Conservation (phyloP, 2,113 vertebrate species). For the Heterochromis multidens region DNA sequence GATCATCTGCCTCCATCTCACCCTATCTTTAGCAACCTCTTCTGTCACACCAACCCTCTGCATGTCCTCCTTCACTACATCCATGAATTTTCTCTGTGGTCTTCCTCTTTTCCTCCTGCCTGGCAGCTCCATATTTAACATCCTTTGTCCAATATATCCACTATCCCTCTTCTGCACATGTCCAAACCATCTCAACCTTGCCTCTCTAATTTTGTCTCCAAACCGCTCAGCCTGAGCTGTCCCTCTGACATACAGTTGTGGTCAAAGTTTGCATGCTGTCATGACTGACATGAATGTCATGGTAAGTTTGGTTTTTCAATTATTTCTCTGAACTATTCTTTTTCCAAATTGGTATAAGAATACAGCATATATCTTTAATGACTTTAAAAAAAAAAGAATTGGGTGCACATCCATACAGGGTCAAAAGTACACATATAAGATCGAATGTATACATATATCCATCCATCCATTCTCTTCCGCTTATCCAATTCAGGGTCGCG, state of each 20-base stretch:
- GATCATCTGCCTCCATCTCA: neutral
- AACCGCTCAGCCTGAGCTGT: neutral
- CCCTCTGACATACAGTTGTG: neutral
- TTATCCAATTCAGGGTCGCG: neutral
- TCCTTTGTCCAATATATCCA: neutral
- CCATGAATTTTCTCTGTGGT: neutral
- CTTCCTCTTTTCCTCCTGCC: neutral
- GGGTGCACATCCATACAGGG: neutral
- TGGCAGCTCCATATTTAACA: neutral
- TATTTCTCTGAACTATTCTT: fast-evolving
- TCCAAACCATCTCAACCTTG: neutral
- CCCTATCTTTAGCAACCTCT: neutral
- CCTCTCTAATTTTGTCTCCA: neutral
- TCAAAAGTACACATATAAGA: too few species aligned
- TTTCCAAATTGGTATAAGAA: neutral
- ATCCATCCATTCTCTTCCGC: neutral
- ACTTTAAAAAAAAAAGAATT: too few species aligned
- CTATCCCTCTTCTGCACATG: neutral
- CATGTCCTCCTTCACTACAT: neutral
- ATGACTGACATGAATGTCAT: neutral
- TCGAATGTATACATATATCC: too few species aligned
- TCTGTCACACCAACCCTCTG: neutral
- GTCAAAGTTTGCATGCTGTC: neutral
- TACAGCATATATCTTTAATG: too few species aligned
- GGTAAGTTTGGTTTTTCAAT: neutral